These are phyloP conservation scores for Diadromus collaris DNA, from an alignment of 2,888 invertebrate genomes.

Conservation along the genomic window DNA sequence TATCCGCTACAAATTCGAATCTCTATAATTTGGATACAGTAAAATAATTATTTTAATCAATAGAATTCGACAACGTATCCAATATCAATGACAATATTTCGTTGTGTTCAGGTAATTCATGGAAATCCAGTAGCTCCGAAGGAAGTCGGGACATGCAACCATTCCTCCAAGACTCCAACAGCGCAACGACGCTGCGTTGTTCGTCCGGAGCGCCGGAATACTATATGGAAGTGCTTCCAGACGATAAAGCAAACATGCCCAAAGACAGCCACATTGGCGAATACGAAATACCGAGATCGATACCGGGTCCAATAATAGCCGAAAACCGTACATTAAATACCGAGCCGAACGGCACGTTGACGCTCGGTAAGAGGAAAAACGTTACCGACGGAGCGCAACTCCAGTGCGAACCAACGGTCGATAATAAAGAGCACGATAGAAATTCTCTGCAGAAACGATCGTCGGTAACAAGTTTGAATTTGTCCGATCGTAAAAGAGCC, in stretches of 20 bases:
- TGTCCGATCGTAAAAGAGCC: constrained; percentile 69
- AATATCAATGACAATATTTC: background rate
- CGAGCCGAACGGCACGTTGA: constrained; percentile 58
- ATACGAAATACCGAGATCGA: constrained; percentile 84
- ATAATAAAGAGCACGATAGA: constrained; percentile 60
- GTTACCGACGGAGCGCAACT: constrained; percentile 1
- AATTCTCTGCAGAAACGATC: constrained; percentile 68
- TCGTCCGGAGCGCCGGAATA: constrained; percentile 80
- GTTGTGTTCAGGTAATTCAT: constrained; percentile 79
- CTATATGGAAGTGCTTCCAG: constrained; percentile 86
- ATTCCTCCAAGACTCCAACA: constrained; percentile 78
- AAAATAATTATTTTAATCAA: background rate
- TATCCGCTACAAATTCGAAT: background rate
- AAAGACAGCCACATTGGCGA: constrained; percentile 81
- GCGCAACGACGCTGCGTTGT: constrained; percentile 64
- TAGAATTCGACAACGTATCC: background rate
- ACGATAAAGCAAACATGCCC: constrained; percentile 79
- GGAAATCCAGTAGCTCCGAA: constrained; percentile 81
- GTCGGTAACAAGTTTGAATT: constrained; percentile 73
- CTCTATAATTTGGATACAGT: constrained; percentile 1
- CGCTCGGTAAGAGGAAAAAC: constrained; percentile 15
- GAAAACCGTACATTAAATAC: constrained; percentile 42
- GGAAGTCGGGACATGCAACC: constrained; percentile 81
- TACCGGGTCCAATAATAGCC: constrained; percentile 60
- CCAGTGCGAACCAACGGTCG: constrained; percentile 34